Percentiles rank a stretch among this genome's conserved stretches.
phyloP scores from a whole-genome alignment of 2,797 vertebrate genomes.

The Rhinella marina region DNA sequence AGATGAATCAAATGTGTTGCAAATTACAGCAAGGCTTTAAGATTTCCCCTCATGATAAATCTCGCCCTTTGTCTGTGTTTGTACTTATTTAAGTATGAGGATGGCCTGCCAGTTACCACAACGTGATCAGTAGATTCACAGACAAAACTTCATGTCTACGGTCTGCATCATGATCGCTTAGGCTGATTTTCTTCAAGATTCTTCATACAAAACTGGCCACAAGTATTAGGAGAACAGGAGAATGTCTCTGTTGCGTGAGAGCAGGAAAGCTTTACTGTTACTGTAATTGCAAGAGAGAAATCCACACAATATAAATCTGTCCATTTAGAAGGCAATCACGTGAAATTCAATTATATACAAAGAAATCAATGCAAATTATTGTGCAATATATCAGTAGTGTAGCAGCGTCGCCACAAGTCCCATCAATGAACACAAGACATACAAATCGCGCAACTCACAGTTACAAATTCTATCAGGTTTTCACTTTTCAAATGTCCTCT shows the following conservation, averaged over 20 bases:
- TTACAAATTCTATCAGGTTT: background rate
- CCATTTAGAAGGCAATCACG: slow-evolving; percentile 2
- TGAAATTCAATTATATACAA: background rate
- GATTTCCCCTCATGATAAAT: too few species aligned
- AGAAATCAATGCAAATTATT: slow-evolving; percentile 10
- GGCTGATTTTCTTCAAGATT: background rate
- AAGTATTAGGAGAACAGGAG: background rate
- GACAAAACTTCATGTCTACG: too few species aligned
- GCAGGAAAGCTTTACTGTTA: background rate
- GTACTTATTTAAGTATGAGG: too few species aligned
- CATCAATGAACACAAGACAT: background rate
- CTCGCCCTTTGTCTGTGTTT: too few species aligned
- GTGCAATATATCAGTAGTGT: slow-evolving; percentile 5
- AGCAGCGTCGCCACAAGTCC: background rate
- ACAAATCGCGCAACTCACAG: background rate
- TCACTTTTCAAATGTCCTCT: background rate
- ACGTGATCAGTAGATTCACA: too few species aligned
- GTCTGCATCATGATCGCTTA: background rate
- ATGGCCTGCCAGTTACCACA: too few species aligned
- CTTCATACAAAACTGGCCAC: background rate
- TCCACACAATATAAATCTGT: background rate
- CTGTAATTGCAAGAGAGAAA: slow-evolving; percentile 2
- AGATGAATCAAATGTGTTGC: too few species aligned
- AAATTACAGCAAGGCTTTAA: too few species aligned
- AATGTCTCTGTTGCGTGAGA: background rate